Evolutionary conservation across 2,888 invertebrate species (phyloP).

Genomic region (Limnephilus lunatus): DNA sequence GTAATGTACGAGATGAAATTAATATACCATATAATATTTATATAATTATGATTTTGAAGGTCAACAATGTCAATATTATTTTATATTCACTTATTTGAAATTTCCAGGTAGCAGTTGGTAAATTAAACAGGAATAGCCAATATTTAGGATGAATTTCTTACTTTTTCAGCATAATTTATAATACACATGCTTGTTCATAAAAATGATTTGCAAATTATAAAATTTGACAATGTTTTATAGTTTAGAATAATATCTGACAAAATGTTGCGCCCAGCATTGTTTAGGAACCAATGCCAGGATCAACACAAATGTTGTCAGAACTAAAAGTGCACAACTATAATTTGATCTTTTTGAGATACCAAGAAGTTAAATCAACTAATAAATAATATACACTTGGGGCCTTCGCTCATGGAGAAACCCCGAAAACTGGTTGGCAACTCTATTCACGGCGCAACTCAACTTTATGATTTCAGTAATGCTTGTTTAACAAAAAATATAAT

Average conservation of each 20-base stretch:
- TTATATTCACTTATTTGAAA: not conserved
- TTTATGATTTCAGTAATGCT: too few species aligned
- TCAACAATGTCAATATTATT: not conserved
- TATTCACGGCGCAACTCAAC: too few species aligned
- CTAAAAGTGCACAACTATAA: too few species aligned
- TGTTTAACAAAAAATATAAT: too few species aligned
- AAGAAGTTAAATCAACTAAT: not conserved
- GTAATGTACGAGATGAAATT: not conserved
- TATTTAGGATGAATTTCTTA: not conserved
- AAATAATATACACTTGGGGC: not conserved
- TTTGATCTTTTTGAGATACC: too few species aligned
- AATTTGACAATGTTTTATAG: not conserved
- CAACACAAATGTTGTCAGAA: not conserved
- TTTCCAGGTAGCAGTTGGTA: not conserved
- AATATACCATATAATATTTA: too few species aligned
- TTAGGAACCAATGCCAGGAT: not conserved
- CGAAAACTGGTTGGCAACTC: too few species aligned
- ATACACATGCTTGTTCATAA: not conserved
- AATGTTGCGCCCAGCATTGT: not conserved
- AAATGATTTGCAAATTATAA: not conserved
- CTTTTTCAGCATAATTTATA: not conserved
- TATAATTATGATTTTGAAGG: not conserved
- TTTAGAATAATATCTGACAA: not conserved
- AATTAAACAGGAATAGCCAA: not conserved
- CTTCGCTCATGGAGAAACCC: too few species aligned